Evolutionary conservation across 2,113 vertebrate species (phyloP).

Genomic region (Callipepla squamata): DNA sequence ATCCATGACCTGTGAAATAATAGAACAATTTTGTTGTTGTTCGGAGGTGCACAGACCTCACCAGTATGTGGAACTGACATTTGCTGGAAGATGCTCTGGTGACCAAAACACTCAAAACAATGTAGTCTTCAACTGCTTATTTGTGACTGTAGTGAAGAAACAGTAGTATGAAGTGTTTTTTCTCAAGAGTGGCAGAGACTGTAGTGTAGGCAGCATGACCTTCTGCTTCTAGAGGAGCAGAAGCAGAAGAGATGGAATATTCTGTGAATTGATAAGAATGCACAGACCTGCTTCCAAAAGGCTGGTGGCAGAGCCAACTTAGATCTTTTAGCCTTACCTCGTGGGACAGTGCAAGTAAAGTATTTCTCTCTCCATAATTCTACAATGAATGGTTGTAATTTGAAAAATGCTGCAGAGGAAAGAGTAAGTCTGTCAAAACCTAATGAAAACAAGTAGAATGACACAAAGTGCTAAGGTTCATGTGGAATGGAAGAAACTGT

Average conservation of each 20-base stretch:
- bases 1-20: neutral
- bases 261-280: too few relatives aligned
- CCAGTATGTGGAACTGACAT: neutral
- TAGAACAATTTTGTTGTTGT: neutral
- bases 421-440: constrained; percentile 8
- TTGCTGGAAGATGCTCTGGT: neutral
- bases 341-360: neutral
- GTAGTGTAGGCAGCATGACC: neutral
- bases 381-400: constrained; percentile 9
- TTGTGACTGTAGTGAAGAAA: neutral
- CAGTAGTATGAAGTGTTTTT: neutral
- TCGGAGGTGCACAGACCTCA: neutral
- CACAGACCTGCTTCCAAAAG: neutral
- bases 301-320: too few relatives aligned
- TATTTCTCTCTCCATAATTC: neutral
- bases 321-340: neutral
- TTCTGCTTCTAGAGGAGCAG: neutral
- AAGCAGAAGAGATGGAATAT: neutral
- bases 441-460: neutral
- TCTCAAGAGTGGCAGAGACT: neutral
- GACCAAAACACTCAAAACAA: neutral
- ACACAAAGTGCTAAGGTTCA: neutral
- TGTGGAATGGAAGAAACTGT: neutral
- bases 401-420: neutral
- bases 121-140: neutral